These are phyloP conservation scores for Drosophila hydei DNA, from an alignment of 1,140 invertebrate species.

Conservation along the genomic window DNA sequence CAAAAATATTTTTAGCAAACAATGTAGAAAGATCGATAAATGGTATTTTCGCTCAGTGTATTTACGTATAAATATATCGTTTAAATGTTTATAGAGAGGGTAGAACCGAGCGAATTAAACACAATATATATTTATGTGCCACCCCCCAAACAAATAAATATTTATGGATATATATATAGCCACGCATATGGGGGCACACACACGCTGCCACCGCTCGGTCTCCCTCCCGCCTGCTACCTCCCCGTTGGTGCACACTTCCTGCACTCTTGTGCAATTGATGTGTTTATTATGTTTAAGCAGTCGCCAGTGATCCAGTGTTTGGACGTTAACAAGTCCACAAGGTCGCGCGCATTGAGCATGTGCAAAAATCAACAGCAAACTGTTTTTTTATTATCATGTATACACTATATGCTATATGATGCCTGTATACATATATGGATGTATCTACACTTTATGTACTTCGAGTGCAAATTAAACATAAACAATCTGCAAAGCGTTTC, in stretches of 20 bases:
- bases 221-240: not conserved
- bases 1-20: too few species aligned
- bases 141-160: slow-evolving; percentile 28
- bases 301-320: slow-evolving; percentile 8
- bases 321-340: slow-evolving; percentile 59
- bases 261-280: slow-evolving; percentile 45
- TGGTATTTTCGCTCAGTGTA: not conserved
- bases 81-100: slow-evolving; percentile 4
- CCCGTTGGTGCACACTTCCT: not conserved
- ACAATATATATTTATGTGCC: slow-evolving; percentile 29
- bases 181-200: not conserved
- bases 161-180: slow-evolving; percentile 5
- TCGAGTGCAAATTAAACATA: slow-evolving; percentile 32
- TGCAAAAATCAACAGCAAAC: slow-evolving; percentile 60
- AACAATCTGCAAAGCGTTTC: slow-evolving; percentile 37
- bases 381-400: slow-evolving; percentile 34
- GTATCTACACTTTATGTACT: slow-evolving; percentile 1
- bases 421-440: slow-evolving; percentile 23
- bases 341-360: slow-evolving; percentile 60
- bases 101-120: slow-evolving; percentile 5
- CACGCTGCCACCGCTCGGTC: not conserved
- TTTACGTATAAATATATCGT: slow-evolving; percentile 1
- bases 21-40: too few species aligned
- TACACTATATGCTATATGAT: slow-evolving; percentile 39
- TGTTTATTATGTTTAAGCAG: slow-evolving; percentile 48